Evolutionary conservation across 1,140 invertebrate species (phyloP).

Genomic region (Trichoplusia ni): DNA sequence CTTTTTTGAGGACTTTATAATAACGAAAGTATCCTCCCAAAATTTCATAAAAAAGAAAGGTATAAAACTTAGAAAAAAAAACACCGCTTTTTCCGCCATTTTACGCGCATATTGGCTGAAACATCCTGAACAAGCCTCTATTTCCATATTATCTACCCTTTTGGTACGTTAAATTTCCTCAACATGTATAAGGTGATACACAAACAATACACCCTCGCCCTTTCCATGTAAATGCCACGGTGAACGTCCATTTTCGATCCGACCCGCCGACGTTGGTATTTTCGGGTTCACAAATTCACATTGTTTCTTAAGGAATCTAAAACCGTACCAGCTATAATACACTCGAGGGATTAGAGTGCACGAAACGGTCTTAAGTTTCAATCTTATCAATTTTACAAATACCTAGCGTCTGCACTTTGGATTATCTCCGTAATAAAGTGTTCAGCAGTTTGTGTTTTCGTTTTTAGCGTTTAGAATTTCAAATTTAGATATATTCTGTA

Average conservation of each 20-base stretch:
- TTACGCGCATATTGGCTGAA: constrained; percentile 26
- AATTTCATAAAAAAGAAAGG: constrained; percentile 10
- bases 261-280: neutral
- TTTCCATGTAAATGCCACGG: constrained; percentile 14
- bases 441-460: constrained; percentile 1
- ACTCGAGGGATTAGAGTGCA: constrained; percentile 15
- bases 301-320: neutral
- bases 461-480: neutral
- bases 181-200: constrained; percentile 38
- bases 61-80: constrained; percentile 17
- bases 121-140: constrained; percentile 36
- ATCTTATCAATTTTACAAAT: constrained; percentile 3
- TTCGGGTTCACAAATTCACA: neutral
- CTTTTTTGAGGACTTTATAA: too few relatives aligned
- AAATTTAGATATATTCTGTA: too few relatives aligned
- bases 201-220: constrained; percentile 36
- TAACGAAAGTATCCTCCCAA: constrained; percentile 1
- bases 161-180: constrained; percentile 32
- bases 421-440: neutral
- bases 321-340: constrained; percentile 3
- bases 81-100: constrained; percentile 18
- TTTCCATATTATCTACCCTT: constrained; percentile 45
- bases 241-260: constrained; percentile 13
- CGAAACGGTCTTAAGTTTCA: neutral
- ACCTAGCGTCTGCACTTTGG: constrained; percentile 1